Percentiles rank a stretch among this genome's conserved stretches.
Conservation (phyloP, 2,113 vertebrate species). For the Zootoca vivipara region DNA sequence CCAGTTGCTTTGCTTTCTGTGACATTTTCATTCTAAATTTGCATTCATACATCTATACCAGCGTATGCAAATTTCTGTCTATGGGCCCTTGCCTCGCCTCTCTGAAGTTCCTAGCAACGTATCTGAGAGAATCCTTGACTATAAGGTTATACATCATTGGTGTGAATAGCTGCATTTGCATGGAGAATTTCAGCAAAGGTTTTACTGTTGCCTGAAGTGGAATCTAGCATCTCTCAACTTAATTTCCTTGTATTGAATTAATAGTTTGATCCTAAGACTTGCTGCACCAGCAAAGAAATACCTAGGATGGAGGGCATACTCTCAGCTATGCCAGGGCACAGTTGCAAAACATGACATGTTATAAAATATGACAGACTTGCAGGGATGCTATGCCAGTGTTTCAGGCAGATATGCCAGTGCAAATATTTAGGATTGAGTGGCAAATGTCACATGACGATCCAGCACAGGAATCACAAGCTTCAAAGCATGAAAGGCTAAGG, state of each 20-base stretch:
- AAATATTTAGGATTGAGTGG: not conserved
- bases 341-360: not conserved
- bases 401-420: not conserved
- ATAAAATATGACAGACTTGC: not conserved
- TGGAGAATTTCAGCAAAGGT: not conserved
- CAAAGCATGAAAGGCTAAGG: not conserved
- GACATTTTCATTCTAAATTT: too few species aligned
- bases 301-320: not conserved
- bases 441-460: not conserved
- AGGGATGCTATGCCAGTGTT: not conserved
- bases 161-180: not conserved
- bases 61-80: too few species aligned
- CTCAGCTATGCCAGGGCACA: not conserved
- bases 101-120: too few species aligned
- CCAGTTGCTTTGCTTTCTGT: too few species aligned
- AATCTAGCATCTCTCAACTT: not conserved
- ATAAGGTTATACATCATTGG: not conserved
- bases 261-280: not conserved
- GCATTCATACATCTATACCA: too few species aligned
- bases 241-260: not conserved
- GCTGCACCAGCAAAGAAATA: not conserved
- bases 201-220: not conserved
- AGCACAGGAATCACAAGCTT: not conserved
- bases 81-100: too few species aligned
- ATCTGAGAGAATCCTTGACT: not conserved